Conservation (phyloP, 2,888 invertebrate species). For the Pterostichus niger region DNA sequence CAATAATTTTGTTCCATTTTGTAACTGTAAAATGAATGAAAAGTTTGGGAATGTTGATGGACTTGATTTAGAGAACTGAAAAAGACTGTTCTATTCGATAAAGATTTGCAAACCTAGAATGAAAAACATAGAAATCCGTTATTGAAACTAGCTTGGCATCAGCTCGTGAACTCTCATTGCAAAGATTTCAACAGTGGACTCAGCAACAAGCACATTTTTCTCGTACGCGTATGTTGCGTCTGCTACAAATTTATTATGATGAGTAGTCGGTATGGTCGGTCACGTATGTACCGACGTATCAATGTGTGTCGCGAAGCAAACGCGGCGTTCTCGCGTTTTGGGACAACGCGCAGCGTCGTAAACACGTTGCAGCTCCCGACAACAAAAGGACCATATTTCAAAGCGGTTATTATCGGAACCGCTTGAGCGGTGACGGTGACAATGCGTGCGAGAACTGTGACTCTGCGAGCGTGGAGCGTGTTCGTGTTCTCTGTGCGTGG, state of each 20-base stretch:
- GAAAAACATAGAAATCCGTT: background rate
- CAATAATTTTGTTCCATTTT: too few species aligned
- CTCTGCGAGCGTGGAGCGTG: constrained; percentile 75
- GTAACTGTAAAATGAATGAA: too few species aligned
- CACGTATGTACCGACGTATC: constrained; percentile 33
- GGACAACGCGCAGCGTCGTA: constrained; percentile 50
- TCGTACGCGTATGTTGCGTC: constrained; percentile 14
- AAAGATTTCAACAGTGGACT: too few species aligned
- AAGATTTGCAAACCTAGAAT: too few species aligned
- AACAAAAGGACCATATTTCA: constrained; percentile 61
- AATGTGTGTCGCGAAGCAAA: constrained; percentile 47
- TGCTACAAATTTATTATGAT: constrained; percentile 58
- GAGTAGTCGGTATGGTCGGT: constrained; percentile 48
- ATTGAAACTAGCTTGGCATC: background rate
- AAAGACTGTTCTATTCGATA: too few species aligned
- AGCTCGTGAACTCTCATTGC: background rate
- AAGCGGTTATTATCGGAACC: constrained; percentile 59
- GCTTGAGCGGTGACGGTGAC: constrained; percentile 68
- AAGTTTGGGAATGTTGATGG: too few species aligned
- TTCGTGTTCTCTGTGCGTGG: constrained; percentile 71
- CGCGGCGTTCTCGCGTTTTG: constrained; percentile 40
- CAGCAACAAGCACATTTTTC: constrained; percentile 10
- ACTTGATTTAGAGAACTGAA: too few species aligned
- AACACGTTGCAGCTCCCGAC: constrained; percentile 44
- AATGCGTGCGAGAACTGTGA: constrained; percentile 71